Evolutionary conservation across 2,797 vertebrate species (phyloP), one percentile per base, ranked within the genome.

Genomic region (Anisognathus igniventris): DNA sequence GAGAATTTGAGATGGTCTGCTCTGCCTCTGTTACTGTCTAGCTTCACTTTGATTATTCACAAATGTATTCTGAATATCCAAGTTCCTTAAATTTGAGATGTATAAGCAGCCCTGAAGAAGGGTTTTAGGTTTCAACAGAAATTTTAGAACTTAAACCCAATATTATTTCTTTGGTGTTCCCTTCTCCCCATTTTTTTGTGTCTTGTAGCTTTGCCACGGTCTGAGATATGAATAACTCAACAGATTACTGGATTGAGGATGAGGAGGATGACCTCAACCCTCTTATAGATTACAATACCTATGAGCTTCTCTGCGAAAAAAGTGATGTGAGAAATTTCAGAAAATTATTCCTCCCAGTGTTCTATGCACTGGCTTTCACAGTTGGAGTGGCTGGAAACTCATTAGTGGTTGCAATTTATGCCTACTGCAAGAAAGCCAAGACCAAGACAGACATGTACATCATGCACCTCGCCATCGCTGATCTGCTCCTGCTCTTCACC

Each of bases 371-470:
- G 84, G 98, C 97, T 45, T 98, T 99, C 89, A 96, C 98, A 10
- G 72, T 98, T 33, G 99, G 99, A 58, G 93, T 99, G 6, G 98
- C 98, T 6, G 99, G 99, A 10, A 99, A 99, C 45, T 97, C 98
- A 10, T 76, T 98, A 75, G 99, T 99, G 4, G 97, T 99, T 28
- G 98, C 97, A 20, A 97, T 99, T 88, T 99, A 99, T 8, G 66
- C 97, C 11, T 99, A 98, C 2, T 98, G 97, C 86, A 98, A 99
- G 96, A 98, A 98, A 58, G 96, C 97, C 16, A 98, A 98, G 79
- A 99, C 98, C 12, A 98, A 98, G 95, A 99, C 99, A 0, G 99
- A 99, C 0, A 93, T 98, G 91, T 99, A 99, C 96, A 98, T 99
- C 94, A 97, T 99, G 40, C 98, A 99, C 68, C 96, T 99, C 14